A percentile compares a stretch with the other conserved stretches of the same genome.
Evolutionary conservation across 2,797 vertebrate genomes (phyloP).

Genomic region (Gambelia wislizenii): DNA sequence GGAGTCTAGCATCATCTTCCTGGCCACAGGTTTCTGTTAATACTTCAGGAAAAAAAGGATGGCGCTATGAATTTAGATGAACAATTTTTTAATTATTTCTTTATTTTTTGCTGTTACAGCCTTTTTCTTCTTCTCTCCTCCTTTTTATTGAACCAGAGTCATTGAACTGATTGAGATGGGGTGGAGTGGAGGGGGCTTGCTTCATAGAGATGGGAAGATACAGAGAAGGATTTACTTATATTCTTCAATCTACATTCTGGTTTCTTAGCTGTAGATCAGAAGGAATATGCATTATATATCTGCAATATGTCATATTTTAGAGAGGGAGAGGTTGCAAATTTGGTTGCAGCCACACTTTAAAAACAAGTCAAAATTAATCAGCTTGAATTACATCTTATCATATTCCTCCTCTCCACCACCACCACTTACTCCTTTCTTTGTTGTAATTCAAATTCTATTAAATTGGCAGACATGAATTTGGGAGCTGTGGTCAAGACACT

Average conservation of each 20-base stretch:
- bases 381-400: background rate
- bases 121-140: background rate
- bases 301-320: background rate
- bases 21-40: no score
- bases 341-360: background rate
- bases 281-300: background rate
- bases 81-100: background rate
- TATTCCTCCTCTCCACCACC: background rate
- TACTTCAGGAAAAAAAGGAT: background rate
- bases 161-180: background rate
- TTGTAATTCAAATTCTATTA: background rate
- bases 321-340: background rate
- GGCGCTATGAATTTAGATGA: background rate
- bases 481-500: slow-evolving; percentile 85
- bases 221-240: background rate
- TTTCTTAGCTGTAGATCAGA: background rate
- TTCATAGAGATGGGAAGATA: background rate
- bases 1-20: background rate
- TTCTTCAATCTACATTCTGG: background rate
- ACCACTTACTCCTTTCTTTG: background rate
- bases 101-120: background rate
- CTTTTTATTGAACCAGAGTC: background rate
- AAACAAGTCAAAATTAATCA: background rate
- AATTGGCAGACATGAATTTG: slow-evolving; percentile 73
- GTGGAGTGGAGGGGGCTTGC: background rate